Base-by-base conservation (phyloP, 2,888 invertebrate genomes). In the Apoda limacodes region DNA sequence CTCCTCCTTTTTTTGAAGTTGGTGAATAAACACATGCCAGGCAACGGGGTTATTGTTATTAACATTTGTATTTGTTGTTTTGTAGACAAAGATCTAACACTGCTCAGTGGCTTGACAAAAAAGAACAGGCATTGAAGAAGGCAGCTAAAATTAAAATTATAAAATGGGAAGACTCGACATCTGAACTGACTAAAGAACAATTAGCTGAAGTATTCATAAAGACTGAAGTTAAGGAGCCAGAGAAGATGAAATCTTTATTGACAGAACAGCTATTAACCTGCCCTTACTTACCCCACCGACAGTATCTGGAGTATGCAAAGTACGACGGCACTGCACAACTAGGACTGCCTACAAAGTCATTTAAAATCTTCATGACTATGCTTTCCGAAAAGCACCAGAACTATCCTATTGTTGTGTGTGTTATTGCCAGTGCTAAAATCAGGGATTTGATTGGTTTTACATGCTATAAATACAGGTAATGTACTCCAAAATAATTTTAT, bases 311-410 rank as follows among this genome's bases (percentile, higher is more conserved):
- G 53, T 98, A 89, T 81, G 92, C 94, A 3, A 92, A 90, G 68
- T 97, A 91, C 67, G 96, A 97, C 80, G 96, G 96, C 39, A 90
- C 88, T 36, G 88, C 89, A 19, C 93, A 92, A 63, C 82, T 90
- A 32, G 90, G 89, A 13, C 78, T 90, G 28, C 86, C 89, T 12
- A 89, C 88, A 0, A 92, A 93, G 61, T 90, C 89, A 43, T 94
- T 95, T 52, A 90, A 90, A 56, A 95, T 98, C 42, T 97, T 91
- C 57, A 84, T 97, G 61, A 92, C 92, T 28, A 93, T 96, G 90
- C 75, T 94, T 14, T 86, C 91, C 1, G 88, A 88, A 39, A 88
- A 88, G 32, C 87, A 92, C 40, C 86, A 93, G 41, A 87, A 88
- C 45, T 95, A 93, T 71, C 95, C 96, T 0, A 75, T 96, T 62